Evolutionary conservation across 2,888 invertebrate species (phyloP), one percentile per base, ranked within the genome.

Genomic region (Pomacea canaliculata): DNA sequence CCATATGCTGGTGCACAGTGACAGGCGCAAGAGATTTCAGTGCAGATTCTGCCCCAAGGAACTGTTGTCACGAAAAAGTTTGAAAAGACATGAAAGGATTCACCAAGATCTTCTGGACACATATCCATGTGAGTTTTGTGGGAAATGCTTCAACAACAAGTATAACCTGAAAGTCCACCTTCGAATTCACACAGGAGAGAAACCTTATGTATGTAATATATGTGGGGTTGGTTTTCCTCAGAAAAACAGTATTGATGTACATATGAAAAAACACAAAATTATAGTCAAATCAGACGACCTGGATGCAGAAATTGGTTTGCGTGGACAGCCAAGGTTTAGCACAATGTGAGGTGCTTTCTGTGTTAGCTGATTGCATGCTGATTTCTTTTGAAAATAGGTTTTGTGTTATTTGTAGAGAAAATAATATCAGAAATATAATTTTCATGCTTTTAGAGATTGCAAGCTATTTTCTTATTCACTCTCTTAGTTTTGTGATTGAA

Each of bases 121-220:
- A 4, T 56, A 56, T 56, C 51, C 67, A 18, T 72, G 72, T 19
- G 51, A n/a, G 23, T 23, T 13, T 27, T 72, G 72, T 18, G 27
- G 56, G 48, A 62, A 56, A 27, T 37, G 49, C n/a, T 66, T 66
- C 66, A 48, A 62, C 66, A 56, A 51, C 49, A 37, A 37, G 37
- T 65, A 72, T 66, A 19, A 46, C 66, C 65, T 72, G 23, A 65
- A 66, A 56, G 72, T 66, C 10, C 72, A 72, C 72, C 72, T 66
- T 51, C 23, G 72, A 10, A 66, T 12, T 0, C 72, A 72, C 66
- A 72, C 72, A 9, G 72, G 72, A 12, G 72, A 72, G 37, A 72
- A 56, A 37, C 72, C 72, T n/a, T 72, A 66, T 51, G 48, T 51
- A 51, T 72, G 72, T 10, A 19, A 37, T 7, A 51, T 37, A 12